phyloP scores from a whole-genome alignment of 2,888 invertebrate species.

The Mythimna vitellina region DNA sequence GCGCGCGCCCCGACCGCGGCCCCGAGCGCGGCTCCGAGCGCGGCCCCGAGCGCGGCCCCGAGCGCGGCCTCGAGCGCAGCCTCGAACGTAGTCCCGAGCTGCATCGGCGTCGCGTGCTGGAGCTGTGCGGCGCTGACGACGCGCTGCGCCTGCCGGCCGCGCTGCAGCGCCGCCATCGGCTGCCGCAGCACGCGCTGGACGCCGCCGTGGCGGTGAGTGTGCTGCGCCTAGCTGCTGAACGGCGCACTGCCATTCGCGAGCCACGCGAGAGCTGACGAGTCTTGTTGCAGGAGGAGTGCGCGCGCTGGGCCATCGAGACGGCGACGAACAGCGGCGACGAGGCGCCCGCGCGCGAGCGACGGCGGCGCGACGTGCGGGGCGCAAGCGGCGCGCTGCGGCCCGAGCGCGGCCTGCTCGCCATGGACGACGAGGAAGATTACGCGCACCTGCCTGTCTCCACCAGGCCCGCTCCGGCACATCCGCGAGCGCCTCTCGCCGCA shows the following conservation, averaged over 20 bases:
- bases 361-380: conserved; percentile 26
- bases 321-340: conserved; percentile 50
- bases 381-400: conserved; percentile 1
- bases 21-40: conserved; percentile 71
- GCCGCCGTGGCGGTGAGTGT: conserved; percentile 80
- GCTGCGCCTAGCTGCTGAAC: not conserved
- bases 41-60: conserved; percentile 76
- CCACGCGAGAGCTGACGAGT: not conserved
- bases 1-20: conserved; percentile 70
- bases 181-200: conserved; percentile 94
- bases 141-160: conserved; percentile 91
- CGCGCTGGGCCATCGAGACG: conserved; percentile 74
- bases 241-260: not conserved
- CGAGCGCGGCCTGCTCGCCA: conserved; percentile 7
- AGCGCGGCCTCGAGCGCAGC: conserved; percentile 57
- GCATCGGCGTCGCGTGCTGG: conserved; percentile 84
- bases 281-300: conserved; percentile 77
- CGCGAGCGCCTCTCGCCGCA: not conserved
- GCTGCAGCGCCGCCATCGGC: conserved; percentile 90
- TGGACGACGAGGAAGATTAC: conserved; percentile 67
- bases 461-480: conserved; percentile 4
- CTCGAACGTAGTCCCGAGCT: conserved; percentile 51
- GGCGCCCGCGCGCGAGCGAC: conserved; percentile 11
- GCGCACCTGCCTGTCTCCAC: conserved; percentile 64
- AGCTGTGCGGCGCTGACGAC: conserved; percentile 93